Percentiles rank a stretch among this genome's conserved stretches.
Conservation (phyloP, 2,113 vertebrate genomes). For the Gambusia affinis region DNA sequence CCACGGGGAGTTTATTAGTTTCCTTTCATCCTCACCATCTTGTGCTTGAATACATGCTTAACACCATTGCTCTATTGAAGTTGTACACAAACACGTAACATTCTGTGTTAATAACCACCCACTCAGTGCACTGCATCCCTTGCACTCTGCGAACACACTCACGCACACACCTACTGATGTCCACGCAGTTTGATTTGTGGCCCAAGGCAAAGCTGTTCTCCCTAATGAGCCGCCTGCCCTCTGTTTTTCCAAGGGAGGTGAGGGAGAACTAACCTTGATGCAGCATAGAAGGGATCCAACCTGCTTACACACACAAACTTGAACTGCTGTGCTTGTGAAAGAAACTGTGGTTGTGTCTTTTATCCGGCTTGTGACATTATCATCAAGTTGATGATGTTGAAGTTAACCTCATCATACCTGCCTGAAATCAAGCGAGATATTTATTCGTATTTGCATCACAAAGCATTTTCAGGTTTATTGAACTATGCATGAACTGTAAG, state of each 20-base stretch:
- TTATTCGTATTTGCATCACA: neutral
- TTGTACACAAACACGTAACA: conserved; percentile 35
- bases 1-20: conserved; percentile 49
- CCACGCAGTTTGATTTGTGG: conserved; percentile 64
- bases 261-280: conserved; percentile 68
- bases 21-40: conserved; percentile 26
- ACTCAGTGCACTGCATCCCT: conserved; percentile 30
- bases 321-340: conserved; percentile 7
- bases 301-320: conserved; percentile 37
- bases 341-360: conserved; percentile 16
- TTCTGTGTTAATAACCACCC: conserved; percentile 37
- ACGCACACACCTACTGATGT: conserved; percentile 47
- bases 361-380: conserved; percentile 8
- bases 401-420: neutral
- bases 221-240: conserved; percentile 75
- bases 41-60: conserved; percentile 18
- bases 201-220: conserved; percentile 67
- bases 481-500: neutral
- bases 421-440: neutral
- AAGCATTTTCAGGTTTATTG: conserved; percentile 6
- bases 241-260: conserved; percentile 54
- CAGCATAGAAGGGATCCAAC: conserved; percentile 55
- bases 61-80: conserved; percentile 30
- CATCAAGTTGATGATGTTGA: neutral
- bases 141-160: conserved; percentile 32